Evolutionary conservation across 2,113 vertebrate genomes (phyloP), one percentile per base, ranked within the genome.

Genomic region (Tyrannus savana): DNA sequence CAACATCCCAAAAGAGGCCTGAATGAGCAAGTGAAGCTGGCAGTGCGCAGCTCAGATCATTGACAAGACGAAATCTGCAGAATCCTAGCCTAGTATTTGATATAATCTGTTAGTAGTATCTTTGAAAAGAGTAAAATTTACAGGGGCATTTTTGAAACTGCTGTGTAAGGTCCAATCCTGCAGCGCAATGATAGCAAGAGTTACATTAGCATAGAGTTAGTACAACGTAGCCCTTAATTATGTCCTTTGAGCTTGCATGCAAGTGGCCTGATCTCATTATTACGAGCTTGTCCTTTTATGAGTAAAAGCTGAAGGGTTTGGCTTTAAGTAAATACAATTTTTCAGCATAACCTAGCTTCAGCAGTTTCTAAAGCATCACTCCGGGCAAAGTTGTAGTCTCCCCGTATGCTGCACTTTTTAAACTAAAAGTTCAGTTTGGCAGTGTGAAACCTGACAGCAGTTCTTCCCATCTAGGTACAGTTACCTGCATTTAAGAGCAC

Each of bases 231-330:
- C 37, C 55, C 25, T 41, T 78, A 91, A 92, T 90, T 78, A 60
- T 11, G 52, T 67, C 76, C 52, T 91, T 44, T 10, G 66, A 87
- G 74, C 58, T 73, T 62, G 49, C 63, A 41, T 41, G 27, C 17
- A 66, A 77, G 67, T 78, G 60, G 42, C 42, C 72, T 63, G 85
- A 90, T 87, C 66, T 84, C 81, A 37, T 71, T 86, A 62, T 67
- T 88, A 71, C 35, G 74, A 69, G 63, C n/a, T 14, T 75, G 39
- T 49, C 35, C 39, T 89, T 83, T 62, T 59, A 83, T 23, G 72
- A 90, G 50, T n/a, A 91, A 90, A 94, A 93, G 82, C 64, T 63
- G 72, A 67, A 92, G 50, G 39, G 63, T 71, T 88, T 95, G 72
- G 75, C 78, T 89, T 76, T 90, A 73, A 59, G 59, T 78, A 81